Base-by-base conservation (phyloP, 2,888 invertebrate species). In the Anodontia alba region DNA sequence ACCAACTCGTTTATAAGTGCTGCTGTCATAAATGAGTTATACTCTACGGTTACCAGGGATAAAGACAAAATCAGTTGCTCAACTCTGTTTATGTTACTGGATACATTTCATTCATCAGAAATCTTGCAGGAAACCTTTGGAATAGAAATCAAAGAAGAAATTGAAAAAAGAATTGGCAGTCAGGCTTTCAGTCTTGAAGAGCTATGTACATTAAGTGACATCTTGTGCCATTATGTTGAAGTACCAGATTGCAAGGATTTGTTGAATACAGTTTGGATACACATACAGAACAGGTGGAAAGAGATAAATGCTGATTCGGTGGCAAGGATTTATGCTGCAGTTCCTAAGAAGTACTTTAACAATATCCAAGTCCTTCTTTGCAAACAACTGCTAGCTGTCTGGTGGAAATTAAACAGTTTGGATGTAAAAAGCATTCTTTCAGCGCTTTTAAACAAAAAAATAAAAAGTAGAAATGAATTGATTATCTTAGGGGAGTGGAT, bases 31-130 rank as follows among this genome's bases (percentile, higher is more conserved):
- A 62, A 62, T 62, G 62, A 62, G 62, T 33, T 62, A 15, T 62
- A 62, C 20, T 10, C 10, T 62, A 62, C 62, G 5, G 62, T 62
- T 62, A 33, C 33, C 3, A 31, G 33, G 7, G 62, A 33, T 31
- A 62, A 29, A 17, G 33, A 17, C 20, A 62, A 23, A 62, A 62
- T 62, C 5, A 33, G 62, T 62, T 62, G 62, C 17, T 62, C 62
- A 1, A 62, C 62, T 10, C 33, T 62, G 62, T 62, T 62, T 62
- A 62, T 33, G 62, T 62, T 62, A 33, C 62, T 62, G 3, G 62
- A 62, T 62, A 33, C 33, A 33, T 62, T 33, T 62, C 29, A 33
- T 33, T 62, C 62, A 8, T 33, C 29, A 3, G 33, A 12, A 62
- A 12, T 26, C 20, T 33, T 26, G 62, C 29, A 62, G 17, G 23